Evolutionary conservation across 1,140 invertebrate species (phyloP), one percentile per base, ranked within the genome.

Genomic region (Drosophila malerkotliana): DNA sequence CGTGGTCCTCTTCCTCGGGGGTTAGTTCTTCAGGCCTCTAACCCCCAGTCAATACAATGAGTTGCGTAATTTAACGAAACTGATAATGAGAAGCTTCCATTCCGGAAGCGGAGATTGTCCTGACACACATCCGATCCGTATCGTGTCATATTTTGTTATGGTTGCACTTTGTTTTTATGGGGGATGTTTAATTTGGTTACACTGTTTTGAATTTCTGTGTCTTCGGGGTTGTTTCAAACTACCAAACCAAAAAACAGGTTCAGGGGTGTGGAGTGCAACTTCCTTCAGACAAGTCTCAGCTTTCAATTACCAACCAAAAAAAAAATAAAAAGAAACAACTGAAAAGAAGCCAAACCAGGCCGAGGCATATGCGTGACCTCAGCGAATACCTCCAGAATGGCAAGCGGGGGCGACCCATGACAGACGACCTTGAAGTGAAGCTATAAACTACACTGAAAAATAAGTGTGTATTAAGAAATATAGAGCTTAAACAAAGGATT

Each of bases 81-180:
- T 82, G 82, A 87, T 87, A 88, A 87, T 82, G 82, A 74, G 59
- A 49, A 49, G 26, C 71, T 74, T 39, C 4, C 34, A 57, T 41
- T 59, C 74, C 82, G 82, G 78, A 87, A 88, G 78, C 54, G 32
- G 48, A 74, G 81, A 85, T 84, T 84, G 68, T 67, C 63, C 77
- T 75, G 55, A 68, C 71, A 71, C 49, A 76, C 83, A 69, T 87
- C 83, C 83, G 78, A 79, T 88, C 71, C 62, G 79, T 87, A 87
- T 87, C 82, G 71, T 54, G 82, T 87, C 79, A 60, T 71, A 32
- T 61, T 53, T 44, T 44, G 53, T 71, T 73, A 37, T 77, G 56
- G 51, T 41, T 69, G 30, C 18, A 18, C 15, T 21, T 32, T 45
- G 39, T 34, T 41, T 24, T 21, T 6, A 39, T 6, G 32, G 47